These are phyloP conservation scores for Cephus rjabovi DNA, from an alignment of 2,888 invertebrate genomes.

Conservation along the genomic window DNA sequence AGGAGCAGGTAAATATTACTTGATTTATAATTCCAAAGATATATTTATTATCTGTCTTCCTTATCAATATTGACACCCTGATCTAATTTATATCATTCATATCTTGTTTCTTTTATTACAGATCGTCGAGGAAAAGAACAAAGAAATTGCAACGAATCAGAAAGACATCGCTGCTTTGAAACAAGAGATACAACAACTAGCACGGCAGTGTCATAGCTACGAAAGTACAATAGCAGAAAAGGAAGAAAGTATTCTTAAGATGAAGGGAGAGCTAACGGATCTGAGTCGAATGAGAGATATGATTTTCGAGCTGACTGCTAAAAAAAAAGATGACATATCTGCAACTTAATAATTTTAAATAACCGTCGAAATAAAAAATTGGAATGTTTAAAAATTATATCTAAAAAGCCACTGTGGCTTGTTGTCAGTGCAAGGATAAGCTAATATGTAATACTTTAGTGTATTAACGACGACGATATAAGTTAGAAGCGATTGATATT, in stretches of 20 bases:
- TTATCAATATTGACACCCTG: neutral
- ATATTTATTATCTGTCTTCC: neutral
- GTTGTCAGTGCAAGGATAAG: no score
- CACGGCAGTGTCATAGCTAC: constrained; percentile 42
- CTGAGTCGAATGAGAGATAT: constrained; percentile 59
- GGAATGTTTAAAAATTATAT: no score
- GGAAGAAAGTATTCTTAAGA: constrained; percentile 43
- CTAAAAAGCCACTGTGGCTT: no score
- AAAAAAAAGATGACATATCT: constrained; percentile 47
- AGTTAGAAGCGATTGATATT: no score
- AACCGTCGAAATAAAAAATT: no score
- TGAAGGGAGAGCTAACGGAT: constrained; percentile 46
- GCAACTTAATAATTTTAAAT: no score
- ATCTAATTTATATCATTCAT: neutral
- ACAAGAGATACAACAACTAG: constrained; percentile 52
- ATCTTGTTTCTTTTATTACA: constrained; percentile 16
- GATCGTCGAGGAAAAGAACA: constrained; percentile 48
- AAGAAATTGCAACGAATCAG: constrained; percentile 47
- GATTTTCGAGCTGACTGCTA: constrained; percentile 58
- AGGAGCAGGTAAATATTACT: constrained; percentile 44
- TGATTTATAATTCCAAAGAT: neutral
- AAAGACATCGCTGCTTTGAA: constrained; percentile 50
- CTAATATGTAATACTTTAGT: no score
- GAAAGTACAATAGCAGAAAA: constrained; percentile 50
- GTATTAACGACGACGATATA: no score